Evolutionary conservation across 2,888 invertebrate species (phyloP), one percentile per base, ranked within the genome.

Genomic region (Deroplatys truncata): DNA sequence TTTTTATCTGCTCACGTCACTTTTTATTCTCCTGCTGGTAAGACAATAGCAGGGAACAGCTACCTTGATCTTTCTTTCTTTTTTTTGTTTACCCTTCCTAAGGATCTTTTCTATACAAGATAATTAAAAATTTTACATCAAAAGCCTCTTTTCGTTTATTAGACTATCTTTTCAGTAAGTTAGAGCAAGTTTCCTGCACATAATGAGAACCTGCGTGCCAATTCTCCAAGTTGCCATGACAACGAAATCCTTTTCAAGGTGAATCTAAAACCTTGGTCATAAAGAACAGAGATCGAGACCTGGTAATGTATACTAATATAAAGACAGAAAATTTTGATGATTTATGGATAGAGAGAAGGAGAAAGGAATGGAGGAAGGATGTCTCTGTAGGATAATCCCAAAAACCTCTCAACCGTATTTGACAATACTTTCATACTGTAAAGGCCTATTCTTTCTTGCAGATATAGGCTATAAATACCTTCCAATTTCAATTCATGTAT

Each of bases 101-200:
- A 43, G 29, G 29, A 89, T 43, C 43, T 82, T 84, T 87, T 87
- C 72, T 87, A 86, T 84, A 31, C 87, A 87, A 85, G 25, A 87
- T 89, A 89, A 89, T 89, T 89, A 89, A 89, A 87, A 86, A 84
- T 84, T 84, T 56, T 84, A 88, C 88, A 84, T 87, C 84, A 49
- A 89, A 87, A 56, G 82, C 84, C 56, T 56, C 72, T 72, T 86
- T 84, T 49, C 28, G 84, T 84, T 89, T 89, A 84, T 49, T 86
- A 56, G n/a, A 83, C 84, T 84, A 89, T 89, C 86, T 87, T 84
- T 72, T 87, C 72, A 84, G 83, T 83, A 83, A 87, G 87, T 83
- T 87, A 82, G 16, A 82, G 31, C 28, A 87, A 82, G 29, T 87
- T 87, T 87, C 87, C 25, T 72, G 56, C 56, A 72, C 56, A 25